phyloP scores from a whole-genome alignment of 1,140 invertebrate species.

The Camponotus vicinus region DNA sequence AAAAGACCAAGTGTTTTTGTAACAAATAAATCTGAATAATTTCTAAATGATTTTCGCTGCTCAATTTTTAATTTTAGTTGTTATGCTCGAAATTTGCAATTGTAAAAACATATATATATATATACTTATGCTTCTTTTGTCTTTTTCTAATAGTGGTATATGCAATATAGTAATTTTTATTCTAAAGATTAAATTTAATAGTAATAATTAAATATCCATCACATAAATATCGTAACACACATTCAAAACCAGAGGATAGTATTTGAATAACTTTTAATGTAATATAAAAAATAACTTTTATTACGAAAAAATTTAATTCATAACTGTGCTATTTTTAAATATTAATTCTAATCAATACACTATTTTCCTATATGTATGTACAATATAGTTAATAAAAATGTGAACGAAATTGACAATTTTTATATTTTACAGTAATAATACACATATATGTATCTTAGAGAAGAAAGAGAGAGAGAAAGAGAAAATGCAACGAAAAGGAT shows the following conservation, averaged over 20 bases:
- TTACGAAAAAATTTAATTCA: background rate
- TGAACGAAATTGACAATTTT: background rate
- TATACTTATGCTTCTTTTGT: too few relatives aligned
- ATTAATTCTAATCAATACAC: background rate
- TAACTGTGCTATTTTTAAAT: background rate
- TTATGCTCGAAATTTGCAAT: background rate
- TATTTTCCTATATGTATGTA: background rate
- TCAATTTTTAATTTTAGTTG: background rate
- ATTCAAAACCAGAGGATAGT: too few relatives aligned
- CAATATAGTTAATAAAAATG: background rate
- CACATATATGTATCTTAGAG: background rate
- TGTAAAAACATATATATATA: background rate
- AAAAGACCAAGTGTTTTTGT: background rate
- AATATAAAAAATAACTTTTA: slow-evolving; percentile 27
- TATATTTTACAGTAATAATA: slow-evolving; percentile 7
- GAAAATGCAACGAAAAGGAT: background rate
- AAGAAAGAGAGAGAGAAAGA: too few relatives aligned
- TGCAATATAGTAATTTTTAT: too few relatives aligned
- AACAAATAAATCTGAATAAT: background rate
- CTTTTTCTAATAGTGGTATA: too few relatives aligned
- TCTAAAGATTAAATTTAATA: background rate
- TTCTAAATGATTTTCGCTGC: background rate
- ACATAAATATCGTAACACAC: background rate
- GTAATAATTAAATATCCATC: slow-evolving; percentile 22
- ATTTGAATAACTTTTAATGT: background rate